Evolutionary conservation across 2,797 vertebrate genomes (phyloP), one percentile per base, ranked within the genome.

Genomic region (Champsocephalus gunnari): DNA sequence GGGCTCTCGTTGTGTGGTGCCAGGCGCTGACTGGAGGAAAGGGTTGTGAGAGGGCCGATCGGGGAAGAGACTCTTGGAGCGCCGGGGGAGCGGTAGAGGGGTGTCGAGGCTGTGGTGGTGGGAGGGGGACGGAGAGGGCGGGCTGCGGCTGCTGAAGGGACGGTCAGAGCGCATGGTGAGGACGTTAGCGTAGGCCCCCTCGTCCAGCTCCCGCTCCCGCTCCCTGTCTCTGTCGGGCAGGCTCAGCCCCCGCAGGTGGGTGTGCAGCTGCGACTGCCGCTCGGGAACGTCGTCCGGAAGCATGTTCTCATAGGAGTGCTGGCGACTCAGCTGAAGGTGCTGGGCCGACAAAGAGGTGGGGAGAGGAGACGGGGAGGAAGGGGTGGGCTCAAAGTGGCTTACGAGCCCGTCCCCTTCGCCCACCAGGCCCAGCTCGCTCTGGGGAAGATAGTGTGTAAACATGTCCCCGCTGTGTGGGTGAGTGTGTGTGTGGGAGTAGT

Each of bases 241-340:
- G 87, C 96, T 96, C 56, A 93, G 86, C 19, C 92, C 91, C 61
- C 91, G 81, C 79, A 93, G 66, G 66, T 92, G 89, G 60, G 78
- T 1, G 68, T 84, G 88, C 19, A 71, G 57, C 83, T 84, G 91
- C 0, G 75, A 3, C 82, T 96, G 86, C 87, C 87, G 95, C 86
- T 89, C 96, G 61, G 94, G 89, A 81, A 95, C 88, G 77, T 95
- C 94, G 16, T 97, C 98, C 68, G 97, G 96, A 5, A 96, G 94
- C 54, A 99, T 92, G 85, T 99, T 99, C 90, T 99, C 98, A 2
- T 97, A 98, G 44, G 98, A 99, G 87, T 96, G 98, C 90, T 99
- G 98, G 17, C 97, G 96, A 85, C 93, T 96, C 78, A 99, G 96
- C 90, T 91, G 95, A 78, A 97, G 92, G 83, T 96, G 94, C 95